Evolutionary conservation across 2,113 vertebrate genomes (phyloP).

Genomic region (Puffinus mauretanicus): DNA sequence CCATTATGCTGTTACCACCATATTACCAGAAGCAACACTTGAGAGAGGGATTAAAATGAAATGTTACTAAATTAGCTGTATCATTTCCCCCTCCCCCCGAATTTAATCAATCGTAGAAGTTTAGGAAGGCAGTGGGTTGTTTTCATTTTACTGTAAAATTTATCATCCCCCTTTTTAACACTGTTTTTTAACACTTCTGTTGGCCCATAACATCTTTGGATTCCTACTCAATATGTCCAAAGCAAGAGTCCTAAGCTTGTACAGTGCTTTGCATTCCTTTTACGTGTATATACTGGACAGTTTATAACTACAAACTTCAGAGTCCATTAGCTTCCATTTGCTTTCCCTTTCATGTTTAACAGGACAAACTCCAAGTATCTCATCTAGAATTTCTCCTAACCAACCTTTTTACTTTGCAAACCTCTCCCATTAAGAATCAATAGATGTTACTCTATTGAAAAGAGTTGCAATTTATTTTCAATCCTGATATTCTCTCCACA

Average conservation of each 20-base stretch:
- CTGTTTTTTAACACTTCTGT: background rate
- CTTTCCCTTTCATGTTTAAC: background rate
- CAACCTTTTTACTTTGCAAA: background rate
- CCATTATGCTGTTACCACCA: background rate
- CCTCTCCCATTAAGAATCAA: background rate
- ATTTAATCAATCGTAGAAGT: background rate
- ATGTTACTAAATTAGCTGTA: background rate
- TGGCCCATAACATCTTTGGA: background rate
- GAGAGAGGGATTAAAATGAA: background rate
- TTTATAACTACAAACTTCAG: background rate
- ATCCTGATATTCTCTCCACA: background rate
- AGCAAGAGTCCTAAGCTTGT: background rate
- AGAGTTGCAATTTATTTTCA: background rate
- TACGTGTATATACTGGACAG: background rate
- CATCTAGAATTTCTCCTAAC: background rate
- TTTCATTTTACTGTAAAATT: background rate
- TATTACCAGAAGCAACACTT: background rate
- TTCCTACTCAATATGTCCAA: background rate
- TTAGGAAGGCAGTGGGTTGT: background rate
- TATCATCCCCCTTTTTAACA: background rate
- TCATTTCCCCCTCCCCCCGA: background rate
- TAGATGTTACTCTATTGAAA: background rate
- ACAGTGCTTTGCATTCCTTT: background rate
- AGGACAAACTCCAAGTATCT: background rate
- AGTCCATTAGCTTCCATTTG: background rate